Conservation (phyloP, 2,113 vertebrate genomes). For the Syngnathus floridae region DNA sequence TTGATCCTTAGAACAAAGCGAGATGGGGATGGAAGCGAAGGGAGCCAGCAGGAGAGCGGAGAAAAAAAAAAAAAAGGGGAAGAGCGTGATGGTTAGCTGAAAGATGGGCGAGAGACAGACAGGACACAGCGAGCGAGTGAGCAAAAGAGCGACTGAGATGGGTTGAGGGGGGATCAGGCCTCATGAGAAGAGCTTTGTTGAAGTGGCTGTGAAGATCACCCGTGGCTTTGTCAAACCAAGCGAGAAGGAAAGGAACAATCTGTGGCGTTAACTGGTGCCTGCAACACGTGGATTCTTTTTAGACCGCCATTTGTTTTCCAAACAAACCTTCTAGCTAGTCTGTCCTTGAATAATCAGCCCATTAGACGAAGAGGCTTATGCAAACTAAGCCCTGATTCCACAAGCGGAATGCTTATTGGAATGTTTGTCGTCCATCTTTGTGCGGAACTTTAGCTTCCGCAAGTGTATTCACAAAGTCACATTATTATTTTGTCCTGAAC, state of each 20-base stretch:
- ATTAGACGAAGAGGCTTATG: background rate
- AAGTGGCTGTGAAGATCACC: conserved; percentile 64
- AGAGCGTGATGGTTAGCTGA: conserved; percentile 18
- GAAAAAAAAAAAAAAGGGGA: conserved; percentile 24
- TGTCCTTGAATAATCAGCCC: background rate
- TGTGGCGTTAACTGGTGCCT: conserved; percentile 13
- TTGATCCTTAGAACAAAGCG: conserved; percentile 68
- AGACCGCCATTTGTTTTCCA: background rate
- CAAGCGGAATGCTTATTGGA: background rate
- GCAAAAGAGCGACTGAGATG: conserved; percentile 11
- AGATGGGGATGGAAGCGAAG: conserved; percentile 48
- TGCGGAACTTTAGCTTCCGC: background rate
- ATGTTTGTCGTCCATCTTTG: background rate
- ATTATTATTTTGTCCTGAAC: background rate
- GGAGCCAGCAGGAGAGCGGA: conserved; percentile 37
- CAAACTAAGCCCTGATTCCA: background rate
- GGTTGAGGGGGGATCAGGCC: conserved; percentile 47
- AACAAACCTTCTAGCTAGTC: background rate
- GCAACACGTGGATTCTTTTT: background rate
- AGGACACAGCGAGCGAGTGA: conserved; percentile 12
- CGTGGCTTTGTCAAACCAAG: conserved; percentile 56
- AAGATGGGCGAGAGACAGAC: conserved; percentile 25
- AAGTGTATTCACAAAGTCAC: conserved; percentile 2
- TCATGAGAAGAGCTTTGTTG: conserved; percentile 58
- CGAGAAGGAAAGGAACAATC: conserved; percentile 24